Evolutionary conservation across 2,797 vertebrate genomes (phyloP), one percentile per base, ranked within the genome.

Genomic region (Carcharodon carcharias): DNA sequence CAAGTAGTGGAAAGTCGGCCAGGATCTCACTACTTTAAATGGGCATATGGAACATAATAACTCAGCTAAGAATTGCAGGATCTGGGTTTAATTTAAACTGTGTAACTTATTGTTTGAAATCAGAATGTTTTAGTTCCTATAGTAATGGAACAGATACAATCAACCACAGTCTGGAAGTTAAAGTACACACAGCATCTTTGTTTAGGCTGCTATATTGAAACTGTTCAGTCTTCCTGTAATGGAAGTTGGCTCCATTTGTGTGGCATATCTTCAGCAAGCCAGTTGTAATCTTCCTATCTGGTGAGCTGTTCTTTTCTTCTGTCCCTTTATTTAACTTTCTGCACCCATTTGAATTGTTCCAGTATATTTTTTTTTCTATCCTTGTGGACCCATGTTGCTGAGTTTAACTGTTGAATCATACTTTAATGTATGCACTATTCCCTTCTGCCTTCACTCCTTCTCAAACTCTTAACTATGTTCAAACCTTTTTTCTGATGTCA

Each of bases 121-220:
- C 87, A 89, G 26, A 26, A 54, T 89, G 87, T 89, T 56, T 89
- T 89, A 58, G 88, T 35, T 91, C 88, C 88, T 35, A 91, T 18
- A 58, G 56, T 56, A 91, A 91, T n/a, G 31, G 31, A 91, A 35
- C 56, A 91, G 88, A 91, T 58, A 58, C 88, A 91, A 58, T 91
- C 88, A 56, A 3, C 28, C 14, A 12, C 28, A 91, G 56, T 58
- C 56, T 89, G 87, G 87, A 89, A 56, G 88, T 35, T 58, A 61
- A 91, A 58, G 87, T 28, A 1, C 54, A 61, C 28, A 58, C 45
- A 88, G 85, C 3, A 4, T 56, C 88, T 91, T 91, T 91, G 56
- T 91, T 91, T 56, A 58, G 56, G 80, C 80, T 45, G 40, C 5
- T 40, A 45, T 85, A 85, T 31, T 91, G 28, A 58, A 91, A 61